Evolutionary conservation across 2,888 invertebrate species (phyloP).

Genomic region (Drosophila mimetica): DNA sequence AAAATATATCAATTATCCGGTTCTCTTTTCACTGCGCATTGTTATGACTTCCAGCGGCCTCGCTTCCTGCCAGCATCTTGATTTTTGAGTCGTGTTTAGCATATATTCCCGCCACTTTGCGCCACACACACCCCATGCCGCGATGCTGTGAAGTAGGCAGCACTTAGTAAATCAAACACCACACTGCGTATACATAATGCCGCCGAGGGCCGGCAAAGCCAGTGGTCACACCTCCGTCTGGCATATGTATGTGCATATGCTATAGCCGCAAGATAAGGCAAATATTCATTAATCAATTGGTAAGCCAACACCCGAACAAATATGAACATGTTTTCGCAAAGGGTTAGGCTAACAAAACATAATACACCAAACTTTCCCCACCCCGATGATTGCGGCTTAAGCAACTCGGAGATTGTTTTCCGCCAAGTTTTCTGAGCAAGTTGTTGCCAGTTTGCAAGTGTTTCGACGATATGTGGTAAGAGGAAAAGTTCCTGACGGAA

Average conservation of each 20-base stretch:
- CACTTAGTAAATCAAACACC: constrained; percentile 25
- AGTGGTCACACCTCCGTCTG: constrained; percentile 15
- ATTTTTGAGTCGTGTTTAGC: constrained; percentile 6
- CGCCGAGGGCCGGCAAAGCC: background rate
- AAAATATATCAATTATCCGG: constrained; percentile 22
- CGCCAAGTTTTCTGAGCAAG: too few relatives aligned
- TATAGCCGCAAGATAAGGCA: constrained; percentile 9
- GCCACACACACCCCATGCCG: constrained; percentile 8
- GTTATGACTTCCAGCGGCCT: background rate
- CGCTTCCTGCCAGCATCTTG: background rate
- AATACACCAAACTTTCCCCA: constrained; percentile 18
- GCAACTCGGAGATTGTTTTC: background rate
- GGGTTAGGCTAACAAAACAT: constrained; percentile 16
- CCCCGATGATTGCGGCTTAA: background rate
- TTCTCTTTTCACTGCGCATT: constrained; percentile 2
- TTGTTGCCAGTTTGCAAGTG: constrained; percentile 12
- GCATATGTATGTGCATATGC: constrained; percentile 14
- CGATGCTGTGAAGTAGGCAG: constrained; percentile 35
- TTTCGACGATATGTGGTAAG: constrained; percentile 1
- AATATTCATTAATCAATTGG: constrained; percentile 39
- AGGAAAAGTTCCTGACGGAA: constrained; percentile 4
- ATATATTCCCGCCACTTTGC: constrained; percentile 2
- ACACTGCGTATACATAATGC: constrained; percentile 29
- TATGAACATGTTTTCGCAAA: constrained; percentile 22
- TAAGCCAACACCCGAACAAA: constrained; percentile 37